Conservation (phyloP, 2,888 invertebrate species). For the Drosophila hawaiiensis region DNA sequence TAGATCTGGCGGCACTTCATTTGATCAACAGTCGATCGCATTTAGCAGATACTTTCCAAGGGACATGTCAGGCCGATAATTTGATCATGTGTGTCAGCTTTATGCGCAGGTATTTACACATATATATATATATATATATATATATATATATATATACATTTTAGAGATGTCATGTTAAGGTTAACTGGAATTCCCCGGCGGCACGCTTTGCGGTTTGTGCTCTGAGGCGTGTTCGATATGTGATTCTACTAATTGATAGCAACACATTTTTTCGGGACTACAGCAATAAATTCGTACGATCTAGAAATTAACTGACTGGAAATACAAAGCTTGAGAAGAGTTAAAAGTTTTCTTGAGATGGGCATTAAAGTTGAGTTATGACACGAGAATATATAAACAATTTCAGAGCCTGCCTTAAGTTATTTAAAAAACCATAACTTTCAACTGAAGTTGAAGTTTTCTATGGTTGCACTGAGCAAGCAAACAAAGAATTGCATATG, state of each 20-base stretch:
- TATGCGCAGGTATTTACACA: constrained; percentile 47
- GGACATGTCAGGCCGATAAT: constrained; percentile 65
- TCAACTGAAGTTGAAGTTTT: not conserved
- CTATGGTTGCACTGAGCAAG: not conserved
- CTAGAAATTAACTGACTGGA: constrained; percentile 16
- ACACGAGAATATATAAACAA: not conserved
- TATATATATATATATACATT: not conserved
- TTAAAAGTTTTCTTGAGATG: not conserved
- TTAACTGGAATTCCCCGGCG: constrained; percentile 64
- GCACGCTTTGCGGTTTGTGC: constrained; percentile 16
- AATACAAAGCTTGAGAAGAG: constrained; percentile 3
- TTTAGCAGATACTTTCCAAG: constrained; percentile 55
- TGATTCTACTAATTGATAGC: constrained; percentile 49
- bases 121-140: not conserved
- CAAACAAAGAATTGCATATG: constrained; percentile 2
- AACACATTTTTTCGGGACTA: constrained; percentile 47
- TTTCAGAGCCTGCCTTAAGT: not conserved
- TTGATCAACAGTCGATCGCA: constrained; percentile 58
- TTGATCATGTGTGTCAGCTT: constrained; percentile 66
- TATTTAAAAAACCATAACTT: not conserved
- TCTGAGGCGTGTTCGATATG: constrained; percentile 29
- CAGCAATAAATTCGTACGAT: constrained; percentile 8
- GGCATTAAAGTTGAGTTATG: not conserved
- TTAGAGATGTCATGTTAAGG: constrained; percentile 57
- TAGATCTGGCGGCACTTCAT: constrained; percentile 50